Evolutionary conservation across 2,113 vertebrate genomes (phyloP).

Genomic region (Microcebus tavaratra): DNA sequence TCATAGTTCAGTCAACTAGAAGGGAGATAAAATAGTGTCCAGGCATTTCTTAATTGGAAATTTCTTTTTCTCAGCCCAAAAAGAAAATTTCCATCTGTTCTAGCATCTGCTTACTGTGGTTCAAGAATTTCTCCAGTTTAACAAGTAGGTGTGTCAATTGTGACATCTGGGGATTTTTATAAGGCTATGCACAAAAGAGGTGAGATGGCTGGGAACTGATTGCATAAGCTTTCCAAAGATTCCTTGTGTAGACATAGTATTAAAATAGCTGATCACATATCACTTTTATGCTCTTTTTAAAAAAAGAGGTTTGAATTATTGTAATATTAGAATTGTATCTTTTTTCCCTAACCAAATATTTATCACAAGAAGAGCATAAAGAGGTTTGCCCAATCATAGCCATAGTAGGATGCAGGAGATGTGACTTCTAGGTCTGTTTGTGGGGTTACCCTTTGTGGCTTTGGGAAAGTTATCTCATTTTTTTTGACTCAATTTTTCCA

Average conservation of each 20-base stretch:
- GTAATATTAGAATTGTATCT: neutral
- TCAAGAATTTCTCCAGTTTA: slow-evolving; percentile 79
- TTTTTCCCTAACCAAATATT: neutral
- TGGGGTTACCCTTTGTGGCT: neutral
- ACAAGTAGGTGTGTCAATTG: slow-evolving; percentile 74
- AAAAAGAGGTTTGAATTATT: neutral
- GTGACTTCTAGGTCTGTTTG: neutral
- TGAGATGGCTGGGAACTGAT: neutral
- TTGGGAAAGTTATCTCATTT: neutral
- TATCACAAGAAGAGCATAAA: neutral
- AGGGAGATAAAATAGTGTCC: slow-evolving; percentile 77
- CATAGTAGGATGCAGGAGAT: neutral
- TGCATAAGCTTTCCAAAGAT: neutral
- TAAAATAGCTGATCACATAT: neutral
- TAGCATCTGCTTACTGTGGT: slow-evolving; percentile 82
- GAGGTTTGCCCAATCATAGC: neutral
- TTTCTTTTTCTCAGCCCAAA: slow-evolving; percentile 74
- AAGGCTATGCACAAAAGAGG: slow-evolving; percentile 10
- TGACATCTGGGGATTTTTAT: slow-evolving; percentile 69
- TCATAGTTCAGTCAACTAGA: slow-evolving; percentile 75
- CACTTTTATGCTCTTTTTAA: neutral
- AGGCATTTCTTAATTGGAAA: slow-evolving; percentile 82
- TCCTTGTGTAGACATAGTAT: neutral
- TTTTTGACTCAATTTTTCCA: neutral
- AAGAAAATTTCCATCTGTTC: slow-evolving; percentile 85